Evolutionary conservation across 2,888 invertebrate species (phyloP).

Genomic region (Hemaris fuciformis): DNA sequence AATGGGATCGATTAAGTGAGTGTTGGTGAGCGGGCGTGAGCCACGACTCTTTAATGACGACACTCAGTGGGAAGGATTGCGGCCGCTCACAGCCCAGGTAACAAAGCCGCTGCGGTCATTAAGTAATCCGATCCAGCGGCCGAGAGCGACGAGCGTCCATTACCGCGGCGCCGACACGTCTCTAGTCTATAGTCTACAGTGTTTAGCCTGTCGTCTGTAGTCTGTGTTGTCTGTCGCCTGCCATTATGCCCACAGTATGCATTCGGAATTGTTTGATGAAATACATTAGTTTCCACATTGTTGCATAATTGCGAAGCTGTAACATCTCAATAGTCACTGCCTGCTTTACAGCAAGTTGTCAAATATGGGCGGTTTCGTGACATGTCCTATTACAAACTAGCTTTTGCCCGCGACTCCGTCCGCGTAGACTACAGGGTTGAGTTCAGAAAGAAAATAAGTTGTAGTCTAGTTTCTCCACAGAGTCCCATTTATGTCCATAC

Average conservation of each 20-base stretch:
- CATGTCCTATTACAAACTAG: too few relatives aligned
- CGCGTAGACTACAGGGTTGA: too few relatives aligned
- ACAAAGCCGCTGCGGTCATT: not conserved
- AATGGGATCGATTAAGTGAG: too few relatives aligned
- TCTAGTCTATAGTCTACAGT: not conserved
- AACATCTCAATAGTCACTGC: too few relatives aligned
- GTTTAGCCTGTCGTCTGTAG: not conserved
- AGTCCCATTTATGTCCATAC: too few relatives aligned
- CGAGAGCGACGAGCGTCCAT: not conserved
- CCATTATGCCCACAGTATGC: too few relatives aligned
- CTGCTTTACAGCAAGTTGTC: too few relatives aligned
- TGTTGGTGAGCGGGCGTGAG: not conserved
- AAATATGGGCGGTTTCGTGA: too few relatives aligned
- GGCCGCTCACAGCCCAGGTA: not conserved
- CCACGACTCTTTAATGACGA: not conserved
- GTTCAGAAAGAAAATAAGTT: too few relatives aligned
- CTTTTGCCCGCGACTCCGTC: too few relatives aligned
- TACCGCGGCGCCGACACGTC: not conserved
- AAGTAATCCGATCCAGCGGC: not conserved
- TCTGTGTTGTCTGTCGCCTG: not conserved
- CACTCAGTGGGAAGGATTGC: not conserved
- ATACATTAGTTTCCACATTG: not conserved
- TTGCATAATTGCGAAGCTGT: not conserved
- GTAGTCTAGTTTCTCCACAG: too few relatives aligned
- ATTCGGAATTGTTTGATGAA: too few relatives aligned